These are phyloP conservation scores for Pentalonia nigronervosa DNA, from an alignment of 1,140 invertebrate genomes.

Conservation along the genomic window DNA sequence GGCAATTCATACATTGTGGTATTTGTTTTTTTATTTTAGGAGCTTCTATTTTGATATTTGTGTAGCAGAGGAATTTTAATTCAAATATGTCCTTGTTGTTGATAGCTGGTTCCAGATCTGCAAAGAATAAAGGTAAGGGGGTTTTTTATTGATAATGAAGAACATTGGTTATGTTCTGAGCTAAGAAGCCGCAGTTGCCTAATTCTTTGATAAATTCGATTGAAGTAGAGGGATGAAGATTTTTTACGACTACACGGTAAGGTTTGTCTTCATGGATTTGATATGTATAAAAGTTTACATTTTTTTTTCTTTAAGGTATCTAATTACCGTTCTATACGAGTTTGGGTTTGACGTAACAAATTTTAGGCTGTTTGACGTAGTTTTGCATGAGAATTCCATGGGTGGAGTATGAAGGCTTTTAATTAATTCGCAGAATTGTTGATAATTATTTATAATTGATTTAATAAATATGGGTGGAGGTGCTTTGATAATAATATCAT, in stretches of 20 bases:
- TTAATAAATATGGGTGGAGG: constrained; percentile 31
- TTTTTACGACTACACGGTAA: constrained; percentile 33
- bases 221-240: constrained; percentile 18
- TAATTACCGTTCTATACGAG: too few relatives aligned
- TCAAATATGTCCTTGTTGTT: too few relatives aligned
- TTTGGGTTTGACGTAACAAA: too few relatives aligned
- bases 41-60: too few relatives aligned
- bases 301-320: background rate
- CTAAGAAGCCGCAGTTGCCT: background rate
- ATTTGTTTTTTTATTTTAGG: too few relatives aligned
- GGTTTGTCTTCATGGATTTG: constrained; percentile 4
- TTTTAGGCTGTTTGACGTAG: background rate
- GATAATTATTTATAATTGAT: background rate
- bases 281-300: constrained; percentile 21
- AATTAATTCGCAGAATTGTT: background rate
- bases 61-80: too few relatives aligned
- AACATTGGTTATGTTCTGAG: too few relatives aligned
- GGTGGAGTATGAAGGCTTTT: background rate
- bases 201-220: constrained; percentile 35
- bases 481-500: background rate
- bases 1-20: too few relatives aligned
- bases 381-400: constrained; percentile 1
- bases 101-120: too few relatives aligned
- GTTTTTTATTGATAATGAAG: too few relatives aligned
- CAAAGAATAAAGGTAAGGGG: too few relatives aligned